Evolutionary conservation across 1,140 invertebrate species (phyloP).

Genomic region (Galendromus occidentalis): DNA sequence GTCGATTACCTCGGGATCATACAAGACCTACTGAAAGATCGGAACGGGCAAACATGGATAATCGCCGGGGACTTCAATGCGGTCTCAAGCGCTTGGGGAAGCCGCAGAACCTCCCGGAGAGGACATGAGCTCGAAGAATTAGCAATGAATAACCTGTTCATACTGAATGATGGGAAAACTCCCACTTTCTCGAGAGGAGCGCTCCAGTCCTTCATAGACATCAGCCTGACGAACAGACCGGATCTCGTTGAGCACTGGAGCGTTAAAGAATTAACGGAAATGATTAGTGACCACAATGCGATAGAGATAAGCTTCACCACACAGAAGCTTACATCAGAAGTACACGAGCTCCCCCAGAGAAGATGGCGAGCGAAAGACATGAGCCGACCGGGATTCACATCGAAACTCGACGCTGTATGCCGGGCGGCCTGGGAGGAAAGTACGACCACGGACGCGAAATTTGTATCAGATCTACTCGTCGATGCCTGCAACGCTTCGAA

Average conservation of each 20-base stretch:
- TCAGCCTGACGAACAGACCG: not conserved
- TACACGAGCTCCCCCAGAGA: not conserved
- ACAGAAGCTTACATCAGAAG: not conserved
- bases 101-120: too few relatives aligned
- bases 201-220: not conserved
- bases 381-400: not conserved
- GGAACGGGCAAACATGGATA: too few relatives aligned
- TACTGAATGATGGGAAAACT: too few relatives aligned
- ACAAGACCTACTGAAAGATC: too few relatives aligned
- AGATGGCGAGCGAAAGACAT: not conserved
- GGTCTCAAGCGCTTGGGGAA: too few relatives aligned
- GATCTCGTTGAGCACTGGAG: not conserved
- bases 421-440: not conserved
- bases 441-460: not conserved
- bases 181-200: too few relatives aligned
- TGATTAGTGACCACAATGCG: not conserved
- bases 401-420: not conserved
- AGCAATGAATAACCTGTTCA: too few relatives aligned
- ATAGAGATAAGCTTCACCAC: not conserved
- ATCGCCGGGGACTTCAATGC: too few relatives aligned
- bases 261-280: not conserved
- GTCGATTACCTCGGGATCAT: too few relatives aligned
- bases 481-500: not conserved
- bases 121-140: too few relatives aligned
- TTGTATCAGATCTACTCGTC: not conserved